phyloP scores from a whole-genome alignment of 2,797 vertebrate genomes.

The Pseudomugil tenellus region DNA sequence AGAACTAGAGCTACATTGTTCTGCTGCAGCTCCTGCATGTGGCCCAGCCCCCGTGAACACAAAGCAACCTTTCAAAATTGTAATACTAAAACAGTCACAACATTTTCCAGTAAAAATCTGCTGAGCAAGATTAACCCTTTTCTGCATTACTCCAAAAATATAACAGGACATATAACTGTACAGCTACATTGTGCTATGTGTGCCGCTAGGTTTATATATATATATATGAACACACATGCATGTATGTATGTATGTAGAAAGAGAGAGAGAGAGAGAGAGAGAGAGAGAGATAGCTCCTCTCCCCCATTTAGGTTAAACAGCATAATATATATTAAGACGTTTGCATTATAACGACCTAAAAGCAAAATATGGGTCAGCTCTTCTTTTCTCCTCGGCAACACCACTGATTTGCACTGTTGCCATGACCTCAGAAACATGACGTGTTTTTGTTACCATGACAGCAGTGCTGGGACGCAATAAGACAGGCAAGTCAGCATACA shows the following conservation, averaged over 20 bases:
- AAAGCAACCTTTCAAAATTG: slow-evolving; percentile 60
- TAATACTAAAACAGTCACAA: slow-evolving; percentile 42
- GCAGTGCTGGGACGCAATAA: slow-evolving; percentile 71
- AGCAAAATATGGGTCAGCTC: slow-evolving; percentile 53
- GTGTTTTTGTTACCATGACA: slow-evolving; percentile 80
- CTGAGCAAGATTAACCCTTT: slow-evolving; percentile 13
- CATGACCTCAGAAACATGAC: slow-evolving; percentile 79
- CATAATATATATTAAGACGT: slow-evolving; percentile 25
- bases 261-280: too few species aligned
- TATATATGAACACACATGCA: neutral
- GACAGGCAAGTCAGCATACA: slow-evolving; percentile 60
- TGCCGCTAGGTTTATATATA: slow-evolving; percentile 2
- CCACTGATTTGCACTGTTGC: slow-evolving; percentile 70
- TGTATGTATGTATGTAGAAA: too few species aligned
- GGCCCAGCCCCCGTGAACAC: slow-evolving; percentile 46
- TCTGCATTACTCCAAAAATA: slow-evolving; percentile 18
- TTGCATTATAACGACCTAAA: slow-evolving; percentile 42
- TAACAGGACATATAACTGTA: slow-evolving; percentile 12
- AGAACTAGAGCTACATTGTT: slow-evolving; percentile 65
- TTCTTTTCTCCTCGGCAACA: slow-evolving; percentile 74
- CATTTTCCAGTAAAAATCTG: slow-evolving; percentile 33
- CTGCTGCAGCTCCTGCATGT: slow-evolving; percentile 43
- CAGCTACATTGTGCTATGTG: slow-evolving; percentile 14
- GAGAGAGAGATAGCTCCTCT: too few species aligned
- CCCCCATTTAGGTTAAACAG: too few species aligned